Conservation (phyloP, 2,113 vertebrate genomes). For the Silurus glanis region DNA sequence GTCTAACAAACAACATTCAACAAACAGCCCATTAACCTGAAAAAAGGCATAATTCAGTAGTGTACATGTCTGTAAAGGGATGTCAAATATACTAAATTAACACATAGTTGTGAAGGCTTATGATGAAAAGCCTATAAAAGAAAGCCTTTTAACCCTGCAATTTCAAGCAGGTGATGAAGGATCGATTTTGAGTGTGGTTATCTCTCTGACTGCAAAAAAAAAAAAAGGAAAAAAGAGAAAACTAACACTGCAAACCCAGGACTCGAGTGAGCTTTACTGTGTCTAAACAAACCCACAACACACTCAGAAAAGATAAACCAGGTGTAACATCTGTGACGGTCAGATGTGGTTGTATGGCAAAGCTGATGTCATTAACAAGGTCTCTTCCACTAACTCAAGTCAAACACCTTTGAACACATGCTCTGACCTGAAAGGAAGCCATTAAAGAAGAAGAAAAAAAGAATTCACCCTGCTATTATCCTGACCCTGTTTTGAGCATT, state of each 20-base stretch:
- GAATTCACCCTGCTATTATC: too few species aligned
- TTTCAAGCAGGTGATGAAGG: not conserved
- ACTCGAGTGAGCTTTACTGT: not conserved
- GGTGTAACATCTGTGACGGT: not conserved
- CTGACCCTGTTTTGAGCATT: not conserved
- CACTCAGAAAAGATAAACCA: not conserved
- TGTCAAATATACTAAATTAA: not conserved
- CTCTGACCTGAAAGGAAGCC: not conserved
- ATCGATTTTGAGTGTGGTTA: not conserved
- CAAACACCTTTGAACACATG: not conserved
- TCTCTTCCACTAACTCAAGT: not conserved
- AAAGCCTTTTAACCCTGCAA: not conserved
- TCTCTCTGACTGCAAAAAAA: not conserved
- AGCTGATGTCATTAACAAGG: not conserved
- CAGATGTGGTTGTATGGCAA: not conserved
- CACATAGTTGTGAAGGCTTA: not conserved
- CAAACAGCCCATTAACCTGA: not conserved
- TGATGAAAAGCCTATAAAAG: not conserved
- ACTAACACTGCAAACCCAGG: not conserved
- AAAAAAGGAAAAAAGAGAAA: not conserved
- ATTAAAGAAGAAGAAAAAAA: not conserved
- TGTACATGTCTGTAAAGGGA: not conserved
- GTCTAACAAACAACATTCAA: not conserved
- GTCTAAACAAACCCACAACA: not conserved
- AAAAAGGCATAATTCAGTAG: not conserved